Base-by-base conservation (phyloP, 2,888 invertebrate genomes). In the Ochropacha duplaris region DNA sequence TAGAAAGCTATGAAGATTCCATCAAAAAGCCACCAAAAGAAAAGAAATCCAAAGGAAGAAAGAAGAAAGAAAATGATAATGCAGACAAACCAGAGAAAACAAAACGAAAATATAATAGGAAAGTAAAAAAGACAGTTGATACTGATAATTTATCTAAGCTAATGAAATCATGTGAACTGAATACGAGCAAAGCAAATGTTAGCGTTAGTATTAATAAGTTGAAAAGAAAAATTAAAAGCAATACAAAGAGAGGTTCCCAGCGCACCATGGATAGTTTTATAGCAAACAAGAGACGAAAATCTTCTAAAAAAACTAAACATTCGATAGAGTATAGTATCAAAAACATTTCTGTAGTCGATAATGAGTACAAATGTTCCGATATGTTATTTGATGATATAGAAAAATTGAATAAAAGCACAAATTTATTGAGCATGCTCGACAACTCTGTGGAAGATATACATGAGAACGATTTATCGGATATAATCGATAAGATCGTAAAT, bases 1-100 rank as follows among this genome's bases (percentile, higher is more conserved):
- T 96, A 0, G 87, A 94, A 52, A 77, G 77, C 2, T 96, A 93
- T 69, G 92, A 95, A 65, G 93, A 93, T 61, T 87, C 88, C 3
- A 87, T 92, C 31, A 93, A 94, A 61, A 94, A 94, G 81, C 91
- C 93, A 62, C 84, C 77, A 0, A 94, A 93, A 72, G 90, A 87
- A 69, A 82, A 86, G 68, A 90, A 89, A 65, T 73, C 77, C 4
- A 79, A 75, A 69, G 68, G 70, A 22, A 77, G 73, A 55, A 81
- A 80, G 71, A 87, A 74, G 49, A 84, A 80, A 61, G 81, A 83
- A 2, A 78, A 78, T 1, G 79, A 76, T 4, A 78, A 79, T 65
- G 72, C 49, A 61, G 86, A 74, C 58, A 83, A 83, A 74, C 92
- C 74, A 61, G 86, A 74, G 58, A 83, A 83, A 74, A 91, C 74